Base-by-base conservation (phyloP, 2,113 vertebrate species). In the Lucifuga dentata region DNA sequence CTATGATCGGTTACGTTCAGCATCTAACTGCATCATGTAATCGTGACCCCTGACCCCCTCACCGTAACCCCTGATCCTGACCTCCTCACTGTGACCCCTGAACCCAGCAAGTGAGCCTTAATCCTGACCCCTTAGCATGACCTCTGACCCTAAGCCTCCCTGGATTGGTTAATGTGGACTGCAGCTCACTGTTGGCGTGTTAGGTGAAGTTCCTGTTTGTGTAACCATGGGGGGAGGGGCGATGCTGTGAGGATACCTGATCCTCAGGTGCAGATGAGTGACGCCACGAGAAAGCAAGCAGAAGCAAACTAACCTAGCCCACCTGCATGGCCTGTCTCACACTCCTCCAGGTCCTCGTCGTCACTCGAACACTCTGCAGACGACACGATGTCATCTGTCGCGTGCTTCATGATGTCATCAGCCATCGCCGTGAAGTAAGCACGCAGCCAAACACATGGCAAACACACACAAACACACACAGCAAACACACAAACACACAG, bases 341-440 rank as follows among this genome's bases (percentile, higher is more conserved):
- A 99, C 90, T 99, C 98, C 87, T 97, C 95, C 83, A 98, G 93
- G 90, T 99, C 98, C 92, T 99, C 98, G 23, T 99, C 98, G 26
- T 99, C 98, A 16, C 96, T 99, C 55, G 97, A 97, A 90, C 98
- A 99, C 89, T 99, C 98, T 40, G 98, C 98, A 43, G 98, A 99
- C 32, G 97, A 97, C 76, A 93, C 96, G 0, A 96, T 95, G 52
- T 98, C 97, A 81, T 99, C 98, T 73, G 94, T 86, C 35, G 94
- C 91, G 90, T 97, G 78, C 81, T 88, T 77, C 24, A 1, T 7
- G 11, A 38, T 9, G 68, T 66, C 61, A 32, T 64, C 49, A 52
- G 46, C 62, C 15, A 17, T 59, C n/a, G n/a, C n/a, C n/a, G n/a
- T n/a, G n/a, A n/a, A n/a, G n/a, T n/a, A n/a, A n/a, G n/a, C n/a